Base-by-base conservation (phyloP, 2,888 invertebrate species). In the Saturnia japonica region DNA sequence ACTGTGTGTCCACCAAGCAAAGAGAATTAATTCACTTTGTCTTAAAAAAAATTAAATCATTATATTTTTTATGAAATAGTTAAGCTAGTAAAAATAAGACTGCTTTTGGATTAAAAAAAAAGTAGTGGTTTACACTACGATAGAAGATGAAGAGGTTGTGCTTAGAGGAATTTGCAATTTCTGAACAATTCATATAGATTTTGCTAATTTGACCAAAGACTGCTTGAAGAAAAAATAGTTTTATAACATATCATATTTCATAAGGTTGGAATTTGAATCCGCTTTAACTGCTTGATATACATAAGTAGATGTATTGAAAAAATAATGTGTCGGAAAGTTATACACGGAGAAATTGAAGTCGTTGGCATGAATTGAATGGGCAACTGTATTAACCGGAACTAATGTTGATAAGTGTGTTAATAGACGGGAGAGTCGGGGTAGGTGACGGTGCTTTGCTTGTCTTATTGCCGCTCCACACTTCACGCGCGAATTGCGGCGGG, bases 191-290 rank as follows among this genome's bases (percentile, higher is more conserved):
- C 68, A 70, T 71, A 72, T 68, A 74, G 72, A 71, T 78, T 79
- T 84, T 77, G 81, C 77, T 80, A 78, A 80, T 74, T 75, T 84
- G 83, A 89, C 91, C 90, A 91, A 91, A 91, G 90, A 91, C 84
- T 78, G 85, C 87, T 86, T 86, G 81, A 76, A 85, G 79, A 80
- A 83, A 79, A 79, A 83, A 28, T 60, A 79, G 79, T 82, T 83
- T 78, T 83, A 25, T 25, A 78, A 85, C 84, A 88, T 88, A 88
- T 86, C 86, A 77, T 34, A 84, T 82, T n/a, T n/a, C n/a, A 78
- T 78, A 73, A 75, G 60, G 51, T 75, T 70, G 72, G 74, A 47
- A 76, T 76, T 78, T 71, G 69, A 74, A 67, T 74, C 74, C 74
- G 76, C 75, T 74, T 74, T 73, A 70, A 67, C 73, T 68, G 72